Base-by-base conservation (phyloP, 92 coral and sea anemone species). In the Zoanthus solanderi region DNA sequence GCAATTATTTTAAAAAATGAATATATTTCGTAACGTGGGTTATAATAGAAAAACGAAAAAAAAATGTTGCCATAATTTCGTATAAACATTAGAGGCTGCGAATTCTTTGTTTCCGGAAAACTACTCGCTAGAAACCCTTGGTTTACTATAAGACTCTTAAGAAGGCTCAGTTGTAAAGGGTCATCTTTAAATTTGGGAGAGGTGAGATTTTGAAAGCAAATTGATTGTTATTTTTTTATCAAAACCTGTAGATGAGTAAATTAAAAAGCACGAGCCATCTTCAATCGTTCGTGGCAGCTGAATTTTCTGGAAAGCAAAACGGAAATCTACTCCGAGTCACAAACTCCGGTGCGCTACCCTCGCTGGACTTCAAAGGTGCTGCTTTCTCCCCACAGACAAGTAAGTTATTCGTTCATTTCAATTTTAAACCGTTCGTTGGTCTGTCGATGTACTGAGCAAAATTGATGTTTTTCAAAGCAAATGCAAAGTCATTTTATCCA, bases 281-380 rank as follows among this genome's bases (percentile, higher is more conserved):
- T 14, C 82, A 76, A 45, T 76, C 82, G 17, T 52, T 10, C 29
- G 42, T 76, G 67, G 67, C 67, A 16, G 67, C 32, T 16, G 17
- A 13, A 60, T 50, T 52, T 13, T 76, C 82, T 52, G 82, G 65
- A 18, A 48, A 54, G 4, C 46, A 2, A 42, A 42, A 12, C 2
- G 82, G 82, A 29, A 76, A 76, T 76, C 82, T 76, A 0, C 82
- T 76, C 14, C n/a, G 66, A 30, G 82, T 53, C 57, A 18, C 50
- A 76, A 76, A 52, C 82, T 8, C 67, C 18, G 67, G 18, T 54
- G 47, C 45, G 47, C 46, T 28, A 13, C 65, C 65, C 4, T 28
- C 67, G 12, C 17, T 76, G 23, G 82, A 76, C 47, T 76, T 76
- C 67, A 17, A 31, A 52, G 82, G 82, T 23, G 34, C 31, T 50